Evolutionary conservation across 2,797 vertebrate species (phyloP).

Genomic region (Neosilurus mollespiculum): DNA sequence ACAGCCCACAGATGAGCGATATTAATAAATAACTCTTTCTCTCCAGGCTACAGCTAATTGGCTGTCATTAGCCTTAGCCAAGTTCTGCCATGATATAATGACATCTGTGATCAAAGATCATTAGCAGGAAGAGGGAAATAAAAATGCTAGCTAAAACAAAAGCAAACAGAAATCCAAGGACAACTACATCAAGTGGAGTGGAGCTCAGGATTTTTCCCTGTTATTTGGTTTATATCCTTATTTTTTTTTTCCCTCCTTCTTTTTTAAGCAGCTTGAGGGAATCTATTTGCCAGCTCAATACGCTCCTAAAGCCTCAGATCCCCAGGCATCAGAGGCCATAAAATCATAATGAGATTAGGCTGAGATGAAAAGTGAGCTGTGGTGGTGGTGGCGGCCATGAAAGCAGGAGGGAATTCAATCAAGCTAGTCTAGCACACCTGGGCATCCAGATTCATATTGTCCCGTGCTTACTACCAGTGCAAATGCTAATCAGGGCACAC

Average conservation of each 20-base stretch:
- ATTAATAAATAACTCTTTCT: constrained; percentile 46
- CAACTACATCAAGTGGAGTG: constrained; percentile 40
- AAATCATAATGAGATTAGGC: constrained; percentile 65
- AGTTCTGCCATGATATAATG: constrained; percentile 45
- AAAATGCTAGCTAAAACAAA: constrained; percentile 9
- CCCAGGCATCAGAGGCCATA: constrained; percentile 55
- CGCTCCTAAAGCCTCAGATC: constrained; percentile 49
- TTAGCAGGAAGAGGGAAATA: constrained; percentile 6
- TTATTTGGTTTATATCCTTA: constrained; percentile 30
- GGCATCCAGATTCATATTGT: constrained; percentile 50
- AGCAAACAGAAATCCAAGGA: constrained; percentile 27
- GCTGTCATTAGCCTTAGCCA: constrained; percentile 53
- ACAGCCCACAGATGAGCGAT: constrained; percentile 39
- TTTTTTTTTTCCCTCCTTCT: constrained; percentile 12
- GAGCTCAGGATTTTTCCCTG: constrained; percentile 23
- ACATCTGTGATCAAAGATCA: constrained; percentile 47
- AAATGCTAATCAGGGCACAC: constrained; percentile 35
- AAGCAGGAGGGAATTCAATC: constrained; percentile 58
- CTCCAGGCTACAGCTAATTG: constrained; percentile 52
- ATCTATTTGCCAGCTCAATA: constrained; percentile 50
- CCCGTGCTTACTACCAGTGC: constrained; percentile 31
- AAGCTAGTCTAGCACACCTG: constrained; percentile 51
- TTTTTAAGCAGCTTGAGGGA: constrained; percentile 34
- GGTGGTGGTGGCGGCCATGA: constrained; percentile 45
- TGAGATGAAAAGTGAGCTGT: constrained; percentile 60